Percentiles rank a stretch among this genome's conserved stretches.
These are phyloP conservation scores for Platichthys flesus DNA, from an alignment of 2,113 vertebrate species.

Conservation along the genomic window DNA sequence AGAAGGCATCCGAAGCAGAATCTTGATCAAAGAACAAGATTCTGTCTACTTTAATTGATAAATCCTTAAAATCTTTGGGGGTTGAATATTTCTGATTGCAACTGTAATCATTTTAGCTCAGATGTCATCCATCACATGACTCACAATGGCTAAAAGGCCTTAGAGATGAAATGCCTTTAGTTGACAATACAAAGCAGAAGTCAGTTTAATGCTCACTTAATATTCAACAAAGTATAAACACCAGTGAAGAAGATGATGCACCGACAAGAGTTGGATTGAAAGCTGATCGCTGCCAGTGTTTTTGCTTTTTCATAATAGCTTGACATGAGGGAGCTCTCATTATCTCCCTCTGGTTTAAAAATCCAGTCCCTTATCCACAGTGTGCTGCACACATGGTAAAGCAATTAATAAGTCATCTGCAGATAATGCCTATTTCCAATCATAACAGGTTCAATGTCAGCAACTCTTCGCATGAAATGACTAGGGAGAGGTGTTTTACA, in stretches of 20 bases:
- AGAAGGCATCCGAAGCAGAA: too few species aligned
- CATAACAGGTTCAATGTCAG: slow-evolving; percentile 64
- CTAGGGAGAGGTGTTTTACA: slow-evolving; percentile 6
- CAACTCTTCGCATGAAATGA: slow-evolving; percentile 49
- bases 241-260: slow-evolving; percentile 41
- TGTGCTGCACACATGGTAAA: slow-evolving; percentile 45
- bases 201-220: neutral
- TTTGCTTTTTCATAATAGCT: slow-evolving; percentile 8
- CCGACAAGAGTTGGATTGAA: slow-evolving; percentile 29
- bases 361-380: slow-evolving; percentile 19
- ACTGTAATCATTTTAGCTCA: slow-evolving; percentile 51
- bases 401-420: slow-evolving; percentile 66
- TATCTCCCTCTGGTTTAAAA: slow-evolving; percentile 36
- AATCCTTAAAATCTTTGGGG: too few species aligned
- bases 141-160: too few species aligned
- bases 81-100: too few species aligned
- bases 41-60: too few species aligned
- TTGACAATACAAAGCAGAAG: slow-evolving; percentile 23
- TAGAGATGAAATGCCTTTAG: slow-evolving; percentile 36
- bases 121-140: neutral
- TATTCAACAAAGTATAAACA: slow-evolving; percentile 49
- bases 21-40: too few species aligned
- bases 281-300: slow-evolving; percentile 3
- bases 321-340: neutral
- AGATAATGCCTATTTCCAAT: slow-evolving; percentile 53